A percentile compares a stretch with the other conserved stretches of the same genome.
phyloP scores from a whole-genome alignment of 2,797 vertebrate species.

The Melanotaenia maccullochi region DNA sequence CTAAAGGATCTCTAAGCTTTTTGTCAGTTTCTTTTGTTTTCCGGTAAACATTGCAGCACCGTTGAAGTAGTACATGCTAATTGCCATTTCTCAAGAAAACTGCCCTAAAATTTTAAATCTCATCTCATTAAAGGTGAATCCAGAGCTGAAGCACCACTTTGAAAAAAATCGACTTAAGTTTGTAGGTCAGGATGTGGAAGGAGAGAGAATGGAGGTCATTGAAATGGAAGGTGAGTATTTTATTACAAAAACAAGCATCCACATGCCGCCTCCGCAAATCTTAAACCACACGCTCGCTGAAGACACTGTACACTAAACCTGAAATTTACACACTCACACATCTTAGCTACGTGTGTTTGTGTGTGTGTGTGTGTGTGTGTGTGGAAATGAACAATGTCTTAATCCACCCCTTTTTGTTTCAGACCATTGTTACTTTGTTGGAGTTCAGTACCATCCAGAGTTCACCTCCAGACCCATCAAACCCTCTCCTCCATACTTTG shows the following conservation, averaged over 20 bases:
- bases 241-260: not conserved
- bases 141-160: conserved; percentile 89
- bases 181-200: conserved; percentile 92
- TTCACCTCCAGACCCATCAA: conserved; percentile 97
- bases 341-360: too few species aligned
- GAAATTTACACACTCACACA: too few species aligned
- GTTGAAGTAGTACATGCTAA: not conserved
- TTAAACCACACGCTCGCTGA: not conserved
- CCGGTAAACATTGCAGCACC: not conserved
- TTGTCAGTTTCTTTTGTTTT: not conserved
- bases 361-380: not conserved
- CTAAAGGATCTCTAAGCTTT: not conserved
- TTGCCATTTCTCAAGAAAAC: not conserved
- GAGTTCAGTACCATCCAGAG: conserved; percentile 96
- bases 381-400: not conserved
- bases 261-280: not conserved
- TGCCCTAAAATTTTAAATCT: not conserved
- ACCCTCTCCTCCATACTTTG: conserved; percentile 94
- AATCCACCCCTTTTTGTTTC: conserved; percentile 17
- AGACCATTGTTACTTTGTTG: conserved; percentile 97
- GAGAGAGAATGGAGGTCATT: conserved; percentile 94
- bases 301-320: too few species aligned
- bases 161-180: conserved; percentile 90
- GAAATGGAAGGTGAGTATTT: conserved; percentile 89
- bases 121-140: conserved; percentile 87